Base-by-base conservation (phyloP, 2,888 invertebrate species). In the Creontiades dilutus region DNA sequence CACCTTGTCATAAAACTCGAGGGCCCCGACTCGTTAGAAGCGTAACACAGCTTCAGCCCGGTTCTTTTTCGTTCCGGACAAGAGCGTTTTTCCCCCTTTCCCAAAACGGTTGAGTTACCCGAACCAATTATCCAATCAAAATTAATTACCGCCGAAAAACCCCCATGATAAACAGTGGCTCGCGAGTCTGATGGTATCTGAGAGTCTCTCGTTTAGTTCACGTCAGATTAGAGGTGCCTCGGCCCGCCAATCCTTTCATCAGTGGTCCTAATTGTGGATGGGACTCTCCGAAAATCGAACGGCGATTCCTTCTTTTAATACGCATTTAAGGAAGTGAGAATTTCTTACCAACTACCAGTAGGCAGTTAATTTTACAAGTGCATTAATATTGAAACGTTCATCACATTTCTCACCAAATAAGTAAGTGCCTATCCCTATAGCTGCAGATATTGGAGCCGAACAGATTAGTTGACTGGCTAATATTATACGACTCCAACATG, bases 161-260 rank as follows among this genome's bases (percentile, higher is more conserved):
- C 78, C 5, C 78, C 46, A 78, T 78, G 78, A 78, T 78, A 78
- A 78, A 78, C 78, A 78, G 78, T 78, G 78, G 78, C 78, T 78
- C 78, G 68, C 68, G 78, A 78, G 78, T 78, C 19, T 4, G 78
- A 78, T 78, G n/a, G 13, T 78, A 78, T 78, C 78, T 78, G 46
- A 47, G 47, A 2, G 37, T 7, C 14, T 78, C 78, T 78, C 46
- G 78, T 78, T 78, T 78, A 27, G 78, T 78, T 47, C 47, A 47
- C 78, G 78, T 78, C 78, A 78, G 78, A 78, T 78, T 78, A 78
- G 78, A 78, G 78, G 78, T 46, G 37, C 46, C 46, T 78, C 78
- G 78, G 78, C 78, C 78, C 78, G 78, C 78, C 78, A 78, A 47
- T 78, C 78, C 78, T 78, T 78, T 78, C 78, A 78, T 78, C 78